Base-by-base conservation (phyloP, 2,888 invertebrate genomes). In the Tromatobia lineatoria region DNA sequence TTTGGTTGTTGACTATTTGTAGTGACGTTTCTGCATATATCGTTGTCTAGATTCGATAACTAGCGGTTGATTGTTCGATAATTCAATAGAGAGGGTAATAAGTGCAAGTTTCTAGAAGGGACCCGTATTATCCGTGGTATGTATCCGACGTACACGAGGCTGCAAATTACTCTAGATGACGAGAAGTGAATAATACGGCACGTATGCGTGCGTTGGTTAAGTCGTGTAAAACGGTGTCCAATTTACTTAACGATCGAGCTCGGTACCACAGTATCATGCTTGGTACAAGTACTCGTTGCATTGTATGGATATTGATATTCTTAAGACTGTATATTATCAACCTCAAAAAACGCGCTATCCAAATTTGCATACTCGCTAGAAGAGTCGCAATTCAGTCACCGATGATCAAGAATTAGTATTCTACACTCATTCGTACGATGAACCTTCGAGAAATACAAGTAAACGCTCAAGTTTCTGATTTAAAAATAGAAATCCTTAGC, bases 141-240 rank as follows among this genome's bases (percentile, higher is more conserved):
- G 64, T 59, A 4, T 25, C 34, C 57, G 20, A 78, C 38, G 70
- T n/a, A 69, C 67, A 64, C 70, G 74, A 54, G 42, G 42, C 64
- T 10, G 78, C 81, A 88, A 89, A 90, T 89, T 88, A 86, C 86
- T 84, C 88, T 88, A 88, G 88, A 90, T 88, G 87, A 69, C 45
- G 86, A 83, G 88, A 92, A 92, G 90, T 92, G 92, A 92, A 92
- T 92, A 92, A 92, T 92, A 81, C 82, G 77, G 61, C 64, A 45
- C 66, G 80, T 52, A 69, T 75, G 78, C 61, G 70, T 74, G 50
- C 57, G 23, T 54, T 23, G 29, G 75, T 85, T 82, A 79, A 85
- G 79, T 83, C 85, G 76, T 80, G 71, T 74, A 82, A 85, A 85
- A 86, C 80, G 86, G 73, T 81, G 81, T 76, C 80, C 82, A 84